Evolutionary conservation across 2,113 vertebrate genomes (phyloP).

Genomic region (Macrotus californicus): DNA sequence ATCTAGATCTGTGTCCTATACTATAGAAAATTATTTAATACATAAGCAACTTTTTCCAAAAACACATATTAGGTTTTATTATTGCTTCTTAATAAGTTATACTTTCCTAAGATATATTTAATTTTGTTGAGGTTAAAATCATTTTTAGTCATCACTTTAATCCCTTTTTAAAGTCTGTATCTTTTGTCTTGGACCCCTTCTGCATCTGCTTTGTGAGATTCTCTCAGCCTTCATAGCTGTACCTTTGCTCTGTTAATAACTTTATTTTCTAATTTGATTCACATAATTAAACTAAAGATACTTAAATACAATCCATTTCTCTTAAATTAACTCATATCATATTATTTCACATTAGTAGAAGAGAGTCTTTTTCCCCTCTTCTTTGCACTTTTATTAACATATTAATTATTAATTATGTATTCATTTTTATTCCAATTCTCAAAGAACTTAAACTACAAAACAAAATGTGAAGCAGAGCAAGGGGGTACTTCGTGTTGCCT

Average conservation of each 20-base stretch:
- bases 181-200: not conserved
- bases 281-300: constrained; percentile 3
- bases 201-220: not conserved
- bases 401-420: not conserved
- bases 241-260: not conserved
- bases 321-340: not conserved
- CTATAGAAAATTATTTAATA: not conserved
- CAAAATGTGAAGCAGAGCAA: constrained; percentile 3
- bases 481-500: not conserved
- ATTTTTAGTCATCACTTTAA: not conserved
- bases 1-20: not conserved
- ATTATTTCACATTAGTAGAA: not conserved
- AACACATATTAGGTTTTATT: not conserved
- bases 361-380: not conserved
- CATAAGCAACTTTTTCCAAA: not conserved
- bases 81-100: not conserved
- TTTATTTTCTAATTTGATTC: not conserved
- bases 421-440: not conserved
- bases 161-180: not conserved
- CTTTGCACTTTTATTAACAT: not conserved
- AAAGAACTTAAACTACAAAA: not conserved
- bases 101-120: not conserved
- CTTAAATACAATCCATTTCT: not conserved
- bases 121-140: not conserved
- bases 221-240: not conserved